Evolutionary conservation across 2,113 vertebrate species (phyloP).

Genomic region (Nothoprocta pentlandii): DNA sequence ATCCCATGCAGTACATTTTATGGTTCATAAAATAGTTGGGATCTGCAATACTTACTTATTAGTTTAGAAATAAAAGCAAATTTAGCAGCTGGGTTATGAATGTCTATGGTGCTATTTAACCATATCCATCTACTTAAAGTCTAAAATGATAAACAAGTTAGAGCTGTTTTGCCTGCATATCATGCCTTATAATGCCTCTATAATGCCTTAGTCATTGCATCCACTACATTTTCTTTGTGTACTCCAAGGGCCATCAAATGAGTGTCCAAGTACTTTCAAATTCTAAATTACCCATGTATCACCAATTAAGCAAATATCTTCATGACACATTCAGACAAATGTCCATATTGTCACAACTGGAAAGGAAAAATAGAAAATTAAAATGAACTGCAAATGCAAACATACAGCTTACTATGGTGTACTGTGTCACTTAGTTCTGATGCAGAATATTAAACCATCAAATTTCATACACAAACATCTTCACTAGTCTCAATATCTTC

Average conservation of each 20-base stretch:
- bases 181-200: neutral
- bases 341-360: neutral
- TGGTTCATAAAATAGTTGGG: neutral
- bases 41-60: neutral
- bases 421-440: neutral
- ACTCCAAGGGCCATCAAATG: neutral
- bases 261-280: neutral
- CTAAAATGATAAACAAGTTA: neutral
- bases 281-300: neutral
- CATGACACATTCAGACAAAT: neutral
- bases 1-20: neutral
- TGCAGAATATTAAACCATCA: neutral
- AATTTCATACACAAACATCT: neutral
- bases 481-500: neutral
- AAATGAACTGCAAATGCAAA: neutral
- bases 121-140: neutral
- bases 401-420: neutral
- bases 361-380: neutral
- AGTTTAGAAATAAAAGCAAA: neutral
- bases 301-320: neutral
- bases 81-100: neutral
- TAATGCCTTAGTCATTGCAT: neutral
- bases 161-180: neutral
- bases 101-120: neutral
- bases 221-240: neutral